Conservation (phyloP, 2,888 invertebrate genomes). For the Yponomeuta sedellus region DNA sequence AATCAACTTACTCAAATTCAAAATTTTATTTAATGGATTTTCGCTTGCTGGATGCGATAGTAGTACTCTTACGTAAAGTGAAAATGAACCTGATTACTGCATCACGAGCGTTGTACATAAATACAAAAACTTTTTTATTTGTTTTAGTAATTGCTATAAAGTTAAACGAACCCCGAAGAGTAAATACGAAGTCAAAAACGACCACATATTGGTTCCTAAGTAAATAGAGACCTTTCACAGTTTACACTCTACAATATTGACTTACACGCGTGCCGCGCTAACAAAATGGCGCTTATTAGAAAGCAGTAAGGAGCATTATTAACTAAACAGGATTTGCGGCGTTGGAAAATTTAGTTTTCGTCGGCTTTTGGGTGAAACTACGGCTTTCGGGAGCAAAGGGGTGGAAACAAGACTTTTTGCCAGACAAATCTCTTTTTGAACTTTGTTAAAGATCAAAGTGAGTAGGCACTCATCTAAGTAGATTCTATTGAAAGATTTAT, state of each 20-base stretch:
- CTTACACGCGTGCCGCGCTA: background rate
- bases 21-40: no score
- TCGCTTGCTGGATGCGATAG: no score
- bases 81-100: no score
- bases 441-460: background rate
- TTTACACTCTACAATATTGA: slow-evolving; percentile 8
- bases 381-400: background rate
- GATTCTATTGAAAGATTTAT: background rate
- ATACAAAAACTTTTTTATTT: background rate
- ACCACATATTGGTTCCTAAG: slow-evolving; percentile 9
- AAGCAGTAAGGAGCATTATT: background rate
- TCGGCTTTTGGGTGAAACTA: background rate
- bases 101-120: no score
- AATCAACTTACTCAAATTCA: no score
- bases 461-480: background rate
- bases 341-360: background rate
- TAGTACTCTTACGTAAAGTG: no score
- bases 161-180: background rate
- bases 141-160: background rate
- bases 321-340: background rate
- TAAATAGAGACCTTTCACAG: slow-evolving; percentile 3
- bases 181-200: background rate
- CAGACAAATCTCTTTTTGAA: background rate
- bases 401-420: background rate
- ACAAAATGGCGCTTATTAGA: slow-evolving; percentile 3